A percentile compares a stretch with the other conserved stretches of the same genome.
phyloP scores from a whole-genome alignment of 1,140 invertebrate species.

The Penaeus japonicus region DNA sequence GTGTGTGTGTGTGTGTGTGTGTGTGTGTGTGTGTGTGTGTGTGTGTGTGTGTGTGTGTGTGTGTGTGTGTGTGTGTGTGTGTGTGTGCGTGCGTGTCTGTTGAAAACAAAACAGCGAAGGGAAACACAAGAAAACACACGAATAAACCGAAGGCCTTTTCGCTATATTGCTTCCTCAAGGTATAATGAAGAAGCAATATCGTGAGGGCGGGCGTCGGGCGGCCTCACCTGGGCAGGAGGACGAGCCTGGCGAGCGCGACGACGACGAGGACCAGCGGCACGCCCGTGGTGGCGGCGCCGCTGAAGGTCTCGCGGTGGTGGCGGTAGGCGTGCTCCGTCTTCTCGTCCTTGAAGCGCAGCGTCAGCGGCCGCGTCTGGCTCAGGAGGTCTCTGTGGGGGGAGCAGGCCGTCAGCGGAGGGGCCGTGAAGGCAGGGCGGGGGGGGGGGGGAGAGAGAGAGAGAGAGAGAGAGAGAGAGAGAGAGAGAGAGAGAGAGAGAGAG shows the following conservation, averaged over 20 bases:
- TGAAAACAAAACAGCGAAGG: too few species aligned
- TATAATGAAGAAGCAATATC: too few species aligned
- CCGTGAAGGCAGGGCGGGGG: background rate
- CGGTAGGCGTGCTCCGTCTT: slow-evolving; percentile 74
- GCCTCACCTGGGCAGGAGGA: slow-evolving; percentile 69
- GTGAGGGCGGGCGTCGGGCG: background rate
- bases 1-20: background rate
- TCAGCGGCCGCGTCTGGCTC: slow-evolving; percentile 73
- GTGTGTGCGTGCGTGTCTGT: too few species aligned
- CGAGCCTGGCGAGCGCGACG: slow-evolving; percentile 62
- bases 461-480: background rate
- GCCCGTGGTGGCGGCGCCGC: slow-evolving; percentile 60
- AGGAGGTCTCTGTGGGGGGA: slow-evolving; percentile 67
- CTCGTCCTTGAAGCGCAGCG: slow-evolving; percentile 73
- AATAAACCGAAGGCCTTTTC: too few species aligned
- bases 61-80: too few species aligned
- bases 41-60: too few species aligned
- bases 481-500: background rate
- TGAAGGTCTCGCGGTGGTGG: slow-evolving; percentile 70
- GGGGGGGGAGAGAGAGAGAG: background rate
- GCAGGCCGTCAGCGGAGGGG: slow-evolving; percentile 25
- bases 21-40: too few species aligned
- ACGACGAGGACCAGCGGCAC: slow-evolving; percentile 60
- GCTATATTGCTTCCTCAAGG: too few species aligned
- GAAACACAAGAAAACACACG: too few species aligned